These are phyloP conservation scores for Hydropotes inermis DNA, from an alignment of 2,113 vertebrate species.

Conservation along the genomic window DNA sequence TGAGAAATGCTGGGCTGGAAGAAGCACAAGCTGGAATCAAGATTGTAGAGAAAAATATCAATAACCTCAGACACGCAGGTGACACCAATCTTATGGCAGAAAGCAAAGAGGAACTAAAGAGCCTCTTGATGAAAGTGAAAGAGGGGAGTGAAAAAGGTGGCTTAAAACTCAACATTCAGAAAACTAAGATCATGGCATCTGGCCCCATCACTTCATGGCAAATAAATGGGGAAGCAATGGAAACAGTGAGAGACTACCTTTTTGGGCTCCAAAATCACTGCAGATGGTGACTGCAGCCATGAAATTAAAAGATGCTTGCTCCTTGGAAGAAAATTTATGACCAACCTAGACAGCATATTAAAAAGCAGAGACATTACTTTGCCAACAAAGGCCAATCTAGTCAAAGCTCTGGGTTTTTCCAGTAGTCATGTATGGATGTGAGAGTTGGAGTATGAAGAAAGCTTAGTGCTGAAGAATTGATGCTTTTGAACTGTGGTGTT, in stretches of 20 bases:
- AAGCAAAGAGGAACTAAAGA: not conserved
- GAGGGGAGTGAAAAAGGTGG: not conserved
- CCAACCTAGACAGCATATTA: not conserved
- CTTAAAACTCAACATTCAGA: not conserved
- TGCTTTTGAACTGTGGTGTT: not conserved
- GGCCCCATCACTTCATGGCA: not conserved
- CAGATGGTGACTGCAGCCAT: not conserved
- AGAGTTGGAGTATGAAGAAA: not conserved
- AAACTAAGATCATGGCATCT: not conserved
- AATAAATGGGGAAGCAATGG: not conserved
- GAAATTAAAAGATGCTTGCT: not conserved
- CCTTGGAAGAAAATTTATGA: not conserved
- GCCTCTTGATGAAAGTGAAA: not conserved
- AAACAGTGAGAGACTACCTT: not conserved
- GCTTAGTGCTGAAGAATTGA: accelerated
- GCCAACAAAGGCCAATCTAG: not conserved
- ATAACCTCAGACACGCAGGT: not conserved
- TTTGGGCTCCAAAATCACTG: not conserved
- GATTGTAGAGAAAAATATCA: not conserved
- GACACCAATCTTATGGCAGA: not conserved
- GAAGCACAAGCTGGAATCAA: not conserved
- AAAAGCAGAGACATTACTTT: not conserved
- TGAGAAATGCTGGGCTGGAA: not conserved
- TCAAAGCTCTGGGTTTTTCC: not conserved
- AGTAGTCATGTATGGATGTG: not conserved